Percentiles rank a stretch among this genome's conserved stretches.
Conservation (phyloP, 2,888 invertebrate genomes). For the Sipha maydis region DNA sequence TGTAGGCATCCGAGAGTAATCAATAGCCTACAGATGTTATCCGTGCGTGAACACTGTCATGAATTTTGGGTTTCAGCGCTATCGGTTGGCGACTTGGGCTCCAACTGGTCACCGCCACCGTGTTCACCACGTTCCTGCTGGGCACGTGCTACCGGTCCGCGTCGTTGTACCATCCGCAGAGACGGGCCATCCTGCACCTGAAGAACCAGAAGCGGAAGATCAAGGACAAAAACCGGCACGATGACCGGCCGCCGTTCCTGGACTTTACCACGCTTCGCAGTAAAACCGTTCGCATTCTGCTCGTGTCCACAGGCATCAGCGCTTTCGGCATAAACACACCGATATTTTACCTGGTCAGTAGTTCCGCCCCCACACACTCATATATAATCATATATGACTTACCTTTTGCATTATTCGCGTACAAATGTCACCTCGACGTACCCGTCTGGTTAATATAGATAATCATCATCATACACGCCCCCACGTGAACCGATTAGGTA, state of each 20-base stretch:
- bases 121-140: conserved; percentile 84
- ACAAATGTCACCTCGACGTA: too few relatives aligned
- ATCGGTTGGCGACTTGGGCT: conserved; percentile 80
- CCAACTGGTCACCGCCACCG: conserved; percentile 85
- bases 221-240: conserved; percentile 76
- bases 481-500: too few relatives aligned
- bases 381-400: neutral
- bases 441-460: too few relatives aligned
- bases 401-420: too few relatives aligned
- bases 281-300: conserved; percentile 83
- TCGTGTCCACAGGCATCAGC: conserved; percentile 81
- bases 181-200: conserved; percentile 86
- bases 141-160: conserved; percentile 90
- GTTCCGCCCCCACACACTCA: neutral
- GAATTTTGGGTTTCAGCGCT: conserved; percentile 64
- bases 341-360: conserved; percentile 77
- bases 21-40: neutral
- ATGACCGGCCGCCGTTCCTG: conserved; percentile 85
- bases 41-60: neutral
- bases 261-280: conserved; percentile 87
- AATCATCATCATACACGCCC: too few relatives aligned
- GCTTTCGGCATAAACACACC: conserved; percentile 89
- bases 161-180: conserved; percentile 86
- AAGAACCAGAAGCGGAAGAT: conserved; percentile 88
- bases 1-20: too few relatives aligned